Evolutionary conservation across 2,797 vertebrate species (phyloP).

Genomic region (Myripristis murdjan): DNA sequence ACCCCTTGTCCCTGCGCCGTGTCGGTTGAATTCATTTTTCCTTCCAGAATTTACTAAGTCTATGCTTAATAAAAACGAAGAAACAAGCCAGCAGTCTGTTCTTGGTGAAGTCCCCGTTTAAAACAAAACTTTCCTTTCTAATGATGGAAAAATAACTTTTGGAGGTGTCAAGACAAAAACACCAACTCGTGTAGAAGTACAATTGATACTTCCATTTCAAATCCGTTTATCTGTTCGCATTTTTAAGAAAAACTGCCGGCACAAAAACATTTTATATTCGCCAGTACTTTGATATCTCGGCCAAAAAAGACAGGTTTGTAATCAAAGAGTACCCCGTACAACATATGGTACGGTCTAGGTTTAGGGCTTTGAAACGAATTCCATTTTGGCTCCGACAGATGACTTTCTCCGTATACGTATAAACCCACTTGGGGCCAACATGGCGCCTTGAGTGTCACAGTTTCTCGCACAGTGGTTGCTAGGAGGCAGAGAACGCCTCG

Average conservation of each 20-base stretch:
- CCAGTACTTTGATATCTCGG: not conserved
- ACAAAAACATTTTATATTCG: not conserved
- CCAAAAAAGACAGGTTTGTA: not conserved
- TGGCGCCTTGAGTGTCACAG: constrained; percentile 23
- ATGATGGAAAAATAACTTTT: not conserved
- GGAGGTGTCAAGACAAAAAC: not conserved
- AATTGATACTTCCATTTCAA: not conserved
- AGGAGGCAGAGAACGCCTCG: constrained; percentile 45
- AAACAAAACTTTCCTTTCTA: not conserved
- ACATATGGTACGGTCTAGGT: constrained; percentile 44
- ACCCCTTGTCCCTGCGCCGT: constrained; percentile 68
- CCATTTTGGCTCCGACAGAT: constrained; percentile 51
- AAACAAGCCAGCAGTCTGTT: not conserved
- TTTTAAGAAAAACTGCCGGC: not conserved
- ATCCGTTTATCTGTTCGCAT: not conserved
- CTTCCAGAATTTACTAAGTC: not conserved
- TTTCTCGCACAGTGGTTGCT: constrained; percentile 55
- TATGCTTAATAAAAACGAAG: not conserved
- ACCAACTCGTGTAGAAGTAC: not conserved
- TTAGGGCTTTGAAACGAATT: constrained; percentile 37
- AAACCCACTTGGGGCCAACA: constrained; percentile 31
- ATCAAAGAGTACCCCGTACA: constrained; percentile 1
- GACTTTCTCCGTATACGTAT: not conserved
- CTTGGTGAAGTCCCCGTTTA: too few relatives aligned
- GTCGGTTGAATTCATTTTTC: constrained; percentile 69